These are phyloP conservation scores for Ephestia elutella DNA, from an alignment of 1,140 invertebrate species.

Conservation along the genomic window DNA sequence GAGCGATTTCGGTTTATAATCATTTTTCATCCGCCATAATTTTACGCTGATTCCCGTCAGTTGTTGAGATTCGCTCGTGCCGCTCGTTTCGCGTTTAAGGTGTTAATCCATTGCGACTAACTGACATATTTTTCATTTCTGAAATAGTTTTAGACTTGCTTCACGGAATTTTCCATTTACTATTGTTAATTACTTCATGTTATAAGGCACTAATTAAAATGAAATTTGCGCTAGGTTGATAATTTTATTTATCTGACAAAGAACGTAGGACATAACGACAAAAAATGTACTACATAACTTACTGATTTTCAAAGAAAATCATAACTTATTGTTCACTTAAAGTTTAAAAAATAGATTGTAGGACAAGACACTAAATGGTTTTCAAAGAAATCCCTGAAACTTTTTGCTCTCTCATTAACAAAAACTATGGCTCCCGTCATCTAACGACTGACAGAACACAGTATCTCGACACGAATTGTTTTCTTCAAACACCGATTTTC, in stretches of 20 bases:
- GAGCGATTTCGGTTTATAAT: conserved; percentile 68
- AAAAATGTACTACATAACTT: no score
- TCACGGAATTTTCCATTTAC: no score
- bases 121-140: no score
- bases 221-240: no score
- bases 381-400: not conserved
- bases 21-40: conserved; percentile 56
- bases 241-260: no score
- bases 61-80: not conserved
- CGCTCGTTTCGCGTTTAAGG: not conserved
- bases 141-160: no score
- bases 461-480: not conserved
- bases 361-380: not conserved
- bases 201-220: no score
- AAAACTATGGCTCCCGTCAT: not conserved
- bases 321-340: no score
- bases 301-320: no score
- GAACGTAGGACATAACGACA: no score
- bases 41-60: not conserved
- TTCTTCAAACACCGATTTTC: not conserved
- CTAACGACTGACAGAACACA: not conserved
- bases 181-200: no score
- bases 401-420: not conserved
- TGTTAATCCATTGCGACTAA: not conserved
- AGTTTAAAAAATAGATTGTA: no score